Conservation (phyloP, 2,797 vertebrate genomes). For the Staurois parvus region DNA sequence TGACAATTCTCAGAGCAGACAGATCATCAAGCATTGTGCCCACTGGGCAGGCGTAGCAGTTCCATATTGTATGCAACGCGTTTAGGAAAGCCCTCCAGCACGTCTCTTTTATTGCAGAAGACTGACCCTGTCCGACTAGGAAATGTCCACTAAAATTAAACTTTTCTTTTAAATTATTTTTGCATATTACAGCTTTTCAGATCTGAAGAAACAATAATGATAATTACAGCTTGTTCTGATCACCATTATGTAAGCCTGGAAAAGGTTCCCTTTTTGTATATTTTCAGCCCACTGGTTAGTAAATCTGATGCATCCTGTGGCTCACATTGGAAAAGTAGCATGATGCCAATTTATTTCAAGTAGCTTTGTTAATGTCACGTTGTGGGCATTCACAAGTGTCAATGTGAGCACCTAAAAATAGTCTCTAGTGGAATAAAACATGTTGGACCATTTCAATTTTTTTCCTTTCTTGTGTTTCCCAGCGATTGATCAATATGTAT, state of each 20-base stretch:
- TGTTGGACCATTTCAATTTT: neutral
- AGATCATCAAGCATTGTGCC: too few species aligned
- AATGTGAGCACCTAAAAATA: constrained; percentile 26
- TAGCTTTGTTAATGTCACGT: constrained; percentile 39
- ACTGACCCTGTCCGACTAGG: too few species aligned
- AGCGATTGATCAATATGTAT: constrained; percentile 22
- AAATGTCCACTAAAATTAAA: neutral
- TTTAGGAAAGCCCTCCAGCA: too few species aligned
- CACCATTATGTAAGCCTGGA: constrained; percentile 10
- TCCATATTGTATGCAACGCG: too few species aligned
- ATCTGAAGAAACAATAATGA: neutral
- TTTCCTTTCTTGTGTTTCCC: neutral
- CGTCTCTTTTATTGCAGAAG: too few species aligned
- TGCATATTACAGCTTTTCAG: neutral
- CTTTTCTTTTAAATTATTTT: neutral
- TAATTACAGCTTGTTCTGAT: neutral
- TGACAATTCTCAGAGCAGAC: too few species aligned
- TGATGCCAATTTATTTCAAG: constrained; percentile 43
- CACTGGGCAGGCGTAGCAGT: too few species aligned
- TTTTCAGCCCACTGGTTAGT: constrained; percentile 35
- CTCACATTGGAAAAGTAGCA: constrained; percentile 41
- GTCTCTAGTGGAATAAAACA: neutral
- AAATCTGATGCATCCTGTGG: constrained; percentile 17
- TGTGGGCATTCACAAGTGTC: constrained; percentile 35
- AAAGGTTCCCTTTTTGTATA: constrained; percentile 11